Evolutionary conservation across 2,797 vertebrate species (phyloP).

Genomic region (Erpetoichthys calabaricus): DNA sequence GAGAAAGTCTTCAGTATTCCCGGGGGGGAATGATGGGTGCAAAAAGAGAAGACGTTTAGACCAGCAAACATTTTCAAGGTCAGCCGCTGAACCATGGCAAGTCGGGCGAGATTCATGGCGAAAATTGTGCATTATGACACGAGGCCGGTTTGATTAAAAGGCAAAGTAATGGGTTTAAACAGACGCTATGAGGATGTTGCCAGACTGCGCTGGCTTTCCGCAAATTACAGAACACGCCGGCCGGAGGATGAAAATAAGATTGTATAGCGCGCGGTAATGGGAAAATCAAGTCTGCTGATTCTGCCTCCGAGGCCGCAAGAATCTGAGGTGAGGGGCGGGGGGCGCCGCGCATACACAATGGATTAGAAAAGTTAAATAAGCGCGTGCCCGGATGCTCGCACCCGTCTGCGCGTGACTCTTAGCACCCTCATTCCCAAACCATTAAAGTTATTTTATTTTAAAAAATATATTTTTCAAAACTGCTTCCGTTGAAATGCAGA

Average conservation of each 20-base stretch:
- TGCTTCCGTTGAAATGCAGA: too few species aligned
- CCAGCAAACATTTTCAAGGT: conserved; percentile 98
- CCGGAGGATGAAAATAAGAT: conserved; percentile 58
- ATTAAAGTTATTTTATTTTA: too few species aligned
- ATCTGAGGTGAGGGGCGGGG: too few species aligned
- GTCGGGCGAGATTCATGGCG: conserved; percentile 73
- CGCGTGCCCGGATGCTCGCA: too few species aligned
- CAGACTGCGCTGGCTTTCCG: conserved; percentile 72
- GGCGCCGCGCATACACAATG: too few species aligned
- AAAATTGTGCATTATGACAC: conserved; percentile 91
- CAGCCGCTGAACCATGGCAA: conserved; percentile 87
- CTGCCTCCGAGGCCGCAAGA: conserved; percentile 29
- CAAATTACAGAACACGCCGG: conserved; percentile 81
- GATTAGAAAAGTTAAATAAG: too few species aligned
- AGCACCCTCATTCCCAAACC: too few species aligned
- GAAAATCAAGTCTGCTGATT: conserved; percentile 42
- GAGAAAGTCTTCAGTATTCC: conserved; percentile 21
- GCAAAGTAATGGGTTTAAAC: conserved; percentile 97
- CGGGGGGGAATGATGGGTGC: conserved; percentile 34
- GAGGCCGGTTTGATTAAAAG: conserved; percentile 93
- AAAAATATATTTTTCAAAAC: too few species aligned
- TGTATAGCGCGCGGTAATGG: conserved; percentile 55
- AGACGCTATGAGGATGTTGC: conserved; percentile 79
- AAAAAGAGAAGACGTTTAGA: conserved; percentile 64
- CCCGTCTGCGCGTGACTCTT: too few species aligned